Conservation (phyloP, 2,888 invertebrate species). For the Eristalinus sepulchralis region DNA sequence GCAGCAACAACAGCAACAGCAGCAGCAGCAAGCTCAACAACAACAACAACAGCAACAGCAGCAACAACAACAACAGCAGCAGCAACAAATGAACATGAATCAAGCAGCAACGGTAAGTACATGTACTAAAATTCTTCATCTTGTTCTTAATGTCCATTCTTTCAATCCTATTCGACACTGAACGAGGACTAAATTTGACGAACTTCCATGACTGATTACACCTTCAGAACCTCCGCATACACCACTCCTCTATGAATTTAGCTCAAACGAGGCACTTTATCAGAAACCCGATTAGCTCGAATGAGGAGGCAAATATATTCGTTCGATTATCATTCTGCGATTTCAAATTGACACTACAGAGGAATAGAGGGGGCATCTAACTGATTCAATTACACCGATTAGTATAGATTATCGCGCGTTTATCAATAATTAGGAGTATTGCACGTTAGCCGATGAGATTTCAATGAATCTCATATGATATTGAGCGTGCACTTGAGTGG, state of each 20-base stretch:
- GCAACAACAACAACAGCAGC: slow-evolving; percentile 80
- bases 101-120: slow-evolving; percentile 76
- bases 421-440: not conserved
- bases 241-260: not conserved
- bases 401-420: not conserved
- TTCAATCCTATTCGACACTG: not conserved
- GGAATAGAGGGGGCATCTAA: not conserved
- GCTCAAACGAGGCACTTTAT: not conserved
- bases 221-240: not conserved
- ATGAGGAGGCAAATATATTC: not conserved
- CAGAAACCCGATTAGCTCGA: not conserved
- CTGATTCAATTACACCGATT: not conserved
- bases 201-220: not conserved
- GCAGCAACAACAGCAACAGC: slow-evolving; percentile 80
- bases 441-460: not conserved
- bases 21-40: slow-evolving; percentile 80
- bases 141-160: not conserved
- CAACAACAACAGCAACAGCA: slow-evolving; percentile 82
- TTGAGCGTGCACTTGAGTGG: not conserved
- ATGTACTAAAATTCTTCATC: slow-evolving; percentile 3
- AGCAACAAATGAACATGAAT: slow-evolving; percentile 75
- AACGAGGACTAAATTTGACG: not conserved
- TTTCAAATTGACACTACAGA: not conserved
- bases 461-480: not conserved
- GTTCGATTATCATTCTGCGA: not conserved